Evolutionary conservation across 2,888 invertebrate species (phyloP), one percentile per base, ranked within the genome.

Genomic region (Himalopsyche anomala): DNA sequence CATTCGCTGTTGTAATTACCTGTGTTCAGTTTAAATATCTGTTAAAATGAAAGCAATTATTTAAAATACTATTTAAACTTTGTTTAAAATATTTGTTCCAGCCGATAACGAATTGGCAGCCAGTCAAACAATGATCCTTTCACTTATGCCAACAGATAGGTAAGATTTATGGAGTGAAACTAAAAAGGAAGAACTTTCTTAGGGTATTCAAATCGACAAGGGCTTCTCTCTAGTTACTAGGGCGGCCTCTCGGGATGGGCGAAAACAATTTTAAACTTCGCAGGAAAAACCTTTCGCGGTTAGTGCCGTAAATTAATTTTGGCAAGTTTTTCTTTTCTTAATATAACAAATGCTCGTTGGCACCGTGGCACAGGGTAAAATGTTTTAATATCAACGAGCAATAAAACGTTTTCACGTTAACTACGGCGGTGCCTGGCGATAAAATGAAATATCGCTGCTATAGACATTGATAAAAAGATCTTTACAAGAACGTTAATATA

Each of bases 231-330:
- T 11, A 62, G 74, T 19, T 15, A 74, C 74, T 74, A 74, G 38
- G 36, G 12, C 36, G 8, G 74, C 5, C 36, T 74, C 74, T 28
- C 36, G 74, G 38, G 74, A 74, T 74, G 74, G 74, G 74, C 36
- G 28, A 36, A 74, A 74, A 74, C 74, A 74, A 74, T 74, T 74
- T 74, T 74, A 74, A 74, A 74, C 74, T 74, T 74, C 15, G 19
- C 74, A 9, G 36, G 15, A 28, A 28, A 74, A 74, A 38, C 19
- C 74, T 74, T 74, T 15, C 36, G 74, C 74, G 36, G 74, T 74
- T 74, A 74, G 74, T 74, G 36, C 74, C 74, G 74, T 74, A 74
- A 74, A 74, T 74, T 74, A 74, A 74, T 74, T 74, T 74, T 74
- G 36, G 74, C 36, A 74, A 74, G 74, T 74, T 74, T 74, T 74